phyloP scores from a whole-genome alignment of 2,113 vertebrate species.

The Dolichotis patagonum region DNA sequence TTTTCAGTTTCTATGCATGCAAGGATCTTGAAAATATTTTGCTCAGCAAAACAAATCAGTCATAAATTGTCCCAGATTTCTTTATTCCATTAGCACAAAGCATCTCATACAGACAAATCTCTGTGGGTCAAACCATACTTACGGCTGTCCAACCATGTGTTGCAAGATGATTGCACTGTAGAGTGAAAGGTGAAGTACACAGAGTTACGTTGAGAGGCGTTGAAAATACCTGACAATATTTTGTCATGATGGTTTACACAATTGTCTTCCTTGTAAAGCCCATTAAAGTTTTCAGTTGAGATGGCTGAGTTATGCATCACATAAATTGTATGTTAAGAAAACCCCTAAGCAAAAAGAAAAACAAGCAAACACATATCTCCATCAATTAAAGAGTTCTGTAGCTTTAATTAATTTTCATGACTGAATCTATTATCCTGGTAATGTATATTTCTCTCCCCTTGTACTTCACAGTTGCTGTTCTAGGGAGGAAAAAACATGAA shows the following conservation, averaged over 20 bases:
- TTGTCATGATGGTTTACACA: neutral
- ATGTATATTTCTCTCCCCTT: too few relatives aligned
- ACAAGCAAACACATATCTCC: neutral
- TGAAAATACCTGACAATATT: neutral
- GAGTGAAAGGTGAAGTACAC: rapidly evolving
- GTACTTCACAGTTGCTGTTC: too few relatives aligned
- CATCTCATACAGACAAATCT: neutral
- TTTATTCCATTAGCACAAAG: too few relatives aligned
- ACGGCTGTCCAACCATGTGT: rapidly evolving
- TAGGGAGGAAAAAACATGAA: neutral
- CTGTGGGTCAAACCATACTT: too few relatives aligned
- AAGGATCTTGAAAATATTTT: neutral
- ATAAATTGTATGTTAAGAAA: neutral
- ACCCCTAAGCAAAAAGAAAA: neutral
- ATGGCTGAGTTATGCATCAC: neutral
- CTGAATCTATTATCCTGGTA: neutral
- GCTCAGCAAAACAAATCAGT: neutral
- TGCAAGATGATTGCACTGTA: too few relatives aligned
- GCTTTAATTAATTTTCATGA: neutral
- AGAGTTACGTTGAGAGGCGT: too few relatives aligned
- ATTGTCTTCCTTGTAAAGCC: neutral
- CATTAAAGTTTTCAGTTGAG: neutral
- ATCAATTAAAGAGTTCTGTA: neutral
- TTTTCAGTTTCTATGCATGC: neutral
- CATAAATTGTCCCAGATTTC: neutral